A percentile compares a stretch with the other conserved stretches of the same genome.
phyloP scores from a whole-genome alignment of 2,888 invertebrate genomes.

The Nasonia oneida region DNA sequence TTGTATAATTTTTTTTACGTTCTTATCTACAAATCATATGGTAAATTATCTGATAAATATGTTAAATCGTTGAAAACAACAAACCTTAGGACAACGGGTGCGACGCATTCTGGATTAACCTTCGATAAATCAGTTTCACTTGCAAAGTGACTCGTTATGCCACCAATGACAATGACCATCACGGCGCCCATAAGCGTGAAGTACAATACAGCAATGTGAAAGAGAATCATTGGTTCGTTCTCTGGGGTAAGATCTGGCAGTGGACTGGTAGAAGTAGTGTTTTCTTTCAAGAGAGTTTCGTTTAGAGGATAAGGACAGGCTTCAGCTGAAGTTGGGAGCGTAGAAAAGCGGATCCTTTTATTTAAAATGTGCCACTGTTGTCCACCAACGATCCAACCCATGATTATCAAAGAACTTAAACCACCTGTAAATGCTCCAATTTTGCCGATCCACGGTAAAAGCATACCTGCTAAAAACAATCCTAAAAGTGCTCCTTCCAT shows the following conservation, averaged over 20 bases:
- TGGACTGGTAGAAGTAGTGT: not conserved
- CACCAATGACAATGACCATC: slow-evolving; percentile 81
- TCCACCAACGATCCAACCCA: slow-evolving; percentile 71
- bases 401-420: slow-evolving; percentile 67
- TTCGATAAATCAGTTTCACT: slow-evolving; percentile 80
- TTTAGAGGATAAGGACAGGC: slow-evolving; percentile 67
- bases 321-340: slow-evolving; percentile 66
- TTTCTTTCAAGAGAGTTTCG: slow-evolving; percentile 57
- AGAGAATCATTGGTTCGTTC: slow-evolving; percentile 79
- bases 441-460: slow-evolving; percentile 82
- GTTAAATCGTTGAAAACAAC: not conserved
- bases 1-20: not conserved
- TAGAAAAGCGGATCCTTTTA: slow-evolving; percentile 63
- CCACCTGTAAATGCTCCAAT: slow-evolving; percentile 82
- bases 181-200: slow-evolving; percentile 84
- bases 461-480: slow-evolving; percentile 85
- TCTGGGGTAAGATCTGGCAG: slow-evolving; percentile 34
- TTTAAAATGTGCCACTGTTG: slow-evolving; percentile 69
- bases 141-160: slow-evolving; percentile 83
- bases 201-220: slow-evolving; percentile 85
- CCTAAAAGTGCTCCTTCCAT: slow-evolving; percentile 86
- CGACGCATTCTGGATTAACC: slow-evolving; percentile 82
- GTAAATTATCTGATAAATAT: not conserved
- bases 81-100: slow-evolving; percentile 81
- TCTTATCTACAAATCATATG: not conserved